Evolutionary conservation across 2,113 vertebrate genomes (phyloP).

Genomic region (Fulica atra): DNA sequence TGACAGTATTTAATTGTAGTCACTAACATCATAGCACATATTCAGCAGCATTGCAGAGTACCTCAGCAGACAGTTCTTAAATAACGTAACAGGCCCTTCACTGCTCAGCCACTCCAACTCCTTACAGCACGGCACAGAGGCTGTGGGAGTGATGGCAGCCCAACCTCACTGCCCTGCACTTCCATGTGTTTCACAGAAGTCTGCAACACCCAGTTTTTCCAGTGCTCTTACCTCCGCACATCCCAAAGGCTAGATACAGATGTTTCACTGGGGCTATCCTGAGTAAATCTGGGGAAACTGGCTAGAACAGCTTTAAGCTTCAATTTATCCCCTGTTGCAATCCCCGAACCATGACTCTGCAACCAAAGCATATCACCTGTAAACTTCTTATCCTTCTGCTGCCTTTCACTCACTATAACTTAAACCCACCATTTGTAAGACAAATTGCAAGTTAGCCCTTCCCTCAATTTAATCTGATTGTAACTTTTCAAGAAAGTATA

Average conservation of each 20-base stretch:
- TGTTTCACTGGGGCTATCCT: background rate
- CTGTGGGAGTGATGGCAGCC: background rate
- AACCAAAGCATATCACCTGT: background rate
- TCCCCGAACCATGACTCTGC: background rate
- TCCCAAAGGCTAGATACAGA: background rate
- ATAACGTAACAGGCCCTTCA: background rate
- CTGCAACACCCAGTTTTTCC: background rate
- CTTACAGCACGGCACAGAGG: background rate
- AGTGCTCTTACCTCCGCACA: background rate
- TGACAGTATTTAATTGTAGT: background rate
- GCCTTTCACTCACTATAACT: background rate
- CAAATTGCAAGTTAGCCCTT: background rate
- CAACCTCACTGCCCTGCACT: accelerated
- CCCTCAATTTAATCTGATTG: background rate
- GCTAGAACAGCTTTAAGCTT: background rate
- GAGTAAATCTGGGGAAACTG: background rate
- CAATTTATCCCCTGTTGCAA: background rate
- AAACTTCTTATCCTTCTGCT: background rate
- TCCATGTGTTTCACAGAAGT: background rate
- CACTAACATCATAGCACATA: background rate
- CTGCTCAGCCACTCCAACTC: background rate
- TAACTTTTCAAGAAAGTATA: background rate
- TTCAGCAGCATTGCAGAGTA: background rate
- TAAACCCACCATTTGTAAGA: background rate
- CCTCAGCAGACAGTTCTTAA: background rate